These are phyloP conservation scores for Druon quercuslanigerum DNA, from an alignment of 1,140 invertebrate species.

Conservation along the genomic window DNA sequence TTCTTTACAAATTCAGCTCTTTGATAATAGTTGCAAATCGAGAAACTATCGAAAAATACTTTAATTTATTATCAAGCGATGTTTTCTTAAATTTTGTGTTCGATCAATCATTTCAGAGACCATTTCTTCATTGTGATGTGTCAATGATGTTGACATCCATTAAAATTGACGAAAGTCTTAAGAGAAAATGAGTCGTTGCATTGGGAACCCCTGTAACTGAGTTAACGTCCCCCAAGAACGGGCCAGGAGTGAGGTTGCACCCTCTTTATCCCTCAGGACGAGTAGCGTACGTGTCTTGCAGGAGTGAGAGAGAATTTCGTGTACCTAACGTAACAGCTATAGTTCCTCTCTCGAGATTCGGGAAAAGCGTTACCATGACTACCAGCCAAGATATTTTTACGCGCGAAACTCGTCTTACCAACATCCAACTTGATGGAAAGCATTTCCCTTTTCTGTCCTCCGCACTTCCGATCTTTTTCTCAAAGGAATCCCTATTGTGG, in stretches of 20 bases:
- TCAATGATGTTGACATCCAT: background rate
- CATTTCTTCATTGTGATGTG: background rate
- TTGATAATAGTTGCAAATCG: no score
- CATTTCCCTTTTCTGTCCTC: background rate
- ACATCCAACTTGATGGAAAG: background rate
- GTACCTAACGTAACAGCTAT: constrained; percentile 16
- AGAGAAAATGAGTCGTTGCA: constrained; percentile 12
- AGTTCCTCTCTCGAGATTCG: constrained; percentile 19
- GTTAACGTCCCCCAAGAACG: constrained; percentile 21
- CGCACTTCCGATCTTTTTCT: constrained; percentile 3
- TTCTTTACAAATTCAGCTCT: no score
- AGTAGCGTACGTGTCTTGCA: constrained; percentile 1
- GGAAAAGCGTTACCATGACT: constrained; percentile 18
- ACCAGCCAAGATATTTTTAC: constrained; percentile 18
- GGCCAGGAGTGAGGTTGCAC: constrained; percentile 9
- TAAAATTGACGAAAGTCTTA: background rate
- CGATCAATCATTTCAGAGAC: no score
- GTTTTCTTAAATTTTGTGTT: no score
- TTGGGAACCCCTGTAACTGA: constrained; percentile 24
- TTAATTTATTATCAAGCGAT: no score
- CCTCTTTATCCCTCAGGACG: constrained; percentile 4
- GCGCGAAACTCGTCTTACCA: constrained; percentile 10
- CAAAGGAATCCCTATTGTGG: background rate
- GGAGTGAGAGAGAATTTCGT: constrained; percentile 15
- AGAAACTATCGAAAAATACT: no score